Evolutionary conservation across 2,888 invertebrate genomes (phyloP).

Genomic region (Bombylius discolor): DNA sequence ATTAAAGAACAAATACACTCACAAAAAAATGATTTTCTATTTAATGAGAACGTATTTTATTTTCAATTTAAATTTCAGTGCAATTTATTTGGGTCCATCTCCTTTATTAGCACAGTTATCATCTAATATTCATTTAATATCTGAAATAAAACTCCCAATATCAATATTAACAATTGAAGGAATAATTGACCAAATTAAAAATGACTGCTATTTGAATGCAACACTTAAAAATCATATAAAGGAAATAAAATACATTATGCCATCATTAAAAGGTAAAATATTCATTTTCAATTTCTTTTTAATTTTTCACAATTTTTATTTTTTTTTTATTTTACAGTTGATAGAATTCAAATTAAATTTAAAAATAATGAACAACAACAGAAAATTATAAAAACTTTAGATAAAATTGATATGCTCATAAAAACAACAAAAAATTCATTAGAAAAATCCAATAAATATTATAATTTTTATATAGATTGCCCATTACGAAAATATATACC

Average conservation of each 20-base stretch:
- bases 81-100: no score
- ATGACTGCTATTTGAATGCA: constrained; percentile 30
- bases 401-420: constrained; percentile 25
- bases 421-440: constrained; percentile 23
- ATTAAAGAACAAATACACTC: no score
- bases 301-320: constrained; percentile 6
- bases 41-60: no score
- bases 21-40: no score
- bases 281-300: not conserved
- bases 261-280: constrained; percentile 27
- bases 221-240: constrained; percentile 24
- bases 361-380: constrained; percentile 26
- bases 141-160: constrained; percentile 19
- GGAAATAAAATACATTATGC: constrained; percentile 29
- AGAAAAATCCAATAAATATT: constrained; percentile 23
- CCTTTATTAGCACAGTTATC: no score
- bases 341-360: constrained; percentile 22
- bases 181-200: constrained; percentile 29
- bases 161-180: constrained; percentile 29
- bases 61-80: no score
- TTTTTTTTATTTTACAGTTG: constrained; percentile 21
- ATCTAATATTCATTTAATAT: not conserved
- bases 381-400: constrained; percentile 26
- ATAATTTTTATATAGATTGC: constrained; percentile 28
- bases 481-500: constrained; percentile 30